Evolutionary conservation across 2,113 vertebrate genomes (phyloP), one percentile per base, ranked within the genome.

Genomic region (Brienomyrus brachyistius): DNA sequence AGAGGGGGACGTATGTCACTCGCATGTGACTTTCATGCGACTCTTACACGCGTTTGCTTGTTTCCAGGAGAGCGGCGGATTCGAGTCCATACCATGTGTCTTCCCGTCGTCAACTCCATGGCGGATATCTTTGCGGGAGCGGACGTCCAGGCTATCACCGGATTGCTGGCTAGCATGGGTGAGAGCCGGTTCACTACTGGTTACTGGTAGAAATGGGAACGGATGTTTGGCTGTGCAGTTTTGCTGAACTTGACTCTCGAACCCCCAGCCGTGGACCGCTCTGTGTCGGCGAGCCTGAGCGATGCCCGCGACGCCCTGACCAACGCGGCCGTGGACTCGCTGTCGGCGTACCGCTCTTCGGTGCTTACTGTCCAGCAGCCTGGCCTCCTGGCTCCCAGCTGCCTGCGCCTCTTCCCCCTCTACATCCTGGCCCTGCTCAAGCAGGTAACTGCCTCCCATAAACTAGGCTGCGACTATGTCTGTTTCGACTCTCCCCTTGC

Each of bases 81-180:
- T 91, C 97, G 98, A 52, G 98, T 99, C 88, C 98, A 99, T 95
- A 99, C 98, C 0, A 93, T 99, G 95, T 99, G 98, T 95, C 96
- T 99, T 62, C 98, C 98, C 8, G 98, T 99, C 86, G 98, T 98
- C 88, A 97, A 96, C 66, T 97, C 97, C 1, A 92, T 99, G 92
- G 97, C 96, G 0, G 98, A 99, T 88, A 94, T 99, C 90, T 99
- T 98, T 92, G 95, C 98, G 23, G 98, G 98, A 89, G 98, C 98
- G 47, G 98, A 99, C 56, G 97, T 99, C 80, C 98, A 99, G 93
- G 98, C 98, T 91, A 97, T 99, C 93, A 95, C 94, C 1, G 97
- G 97, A n/a, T 94, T 99, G 88, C 90, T 99, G 90, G 98, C 98
- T 83, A 99, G 98, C 90, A 99, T 99, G 98, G 98, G 98, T 99